Evolutionary conservation across 2,888 invertebrate genomes (phyloP), one percentile per base, ranked within the genome.

Genomic region (Heliconius charithonia): DNA sequence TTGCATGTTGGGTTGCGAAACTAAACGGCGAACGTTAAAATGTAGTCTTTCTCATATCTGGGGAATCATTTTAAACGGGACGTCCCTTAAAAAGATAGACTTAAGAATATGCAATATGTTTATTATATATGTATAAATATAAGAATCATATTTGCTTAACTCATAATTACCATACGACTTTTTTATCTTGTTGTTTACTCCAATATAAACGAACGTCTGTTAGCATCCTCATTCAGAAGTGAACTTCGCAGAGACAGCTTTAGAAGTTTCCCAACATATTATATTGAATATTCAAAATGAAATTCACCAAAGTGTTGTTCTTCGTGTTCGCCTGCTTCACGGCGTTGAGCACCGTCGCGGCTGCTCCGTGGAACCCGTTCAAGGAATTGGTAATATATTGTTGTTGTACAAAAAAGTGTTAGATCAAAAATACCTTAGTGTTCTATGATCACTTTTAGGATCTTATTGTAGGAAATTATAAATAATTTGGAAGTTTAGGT

Each of bases 311-410:
- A 66, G 83, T 89, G 41, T 83, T 91, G 41, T 86, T 89, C 69
- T 87, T 89, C 45, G 82, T 90, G 1, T 87, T 90, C 81, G 87
- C 88, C 27, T 86, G 85, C 79, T 80, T 89, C n/a, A 80, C 87
- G 79, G 87, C 87, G 25, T 45, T 89, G 51, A 83, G 84, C 10
- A 79, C 85, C 0, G 88, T 87, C 4, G 81, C 81, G 4, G 86
- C 87, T 0, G 86, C 88, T 3, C 88, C 89, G 56, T 90, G 89
- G 88, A 89, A 88, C 63, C 81, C 88, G 1, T 89, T 90, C 45
- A 91, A 90, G 81, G 90, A 89, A 86, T 80, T 90, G 80, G 90
- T 91, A 85, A 89, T 71, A 65, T 63, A 45, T 12, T 25, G n/a
- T 25, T 10, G 13, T 67, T 25, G n/a, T 41, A 32, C 1, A 12